A percentile compares a stretch with the other conserved stretches of the same genome.
These are phyloP conservation scores for Dendropsophus ebraccatus DNA, from an alignment of 2,113 vertebrate species.

Conservation along the genomic window DNA sequence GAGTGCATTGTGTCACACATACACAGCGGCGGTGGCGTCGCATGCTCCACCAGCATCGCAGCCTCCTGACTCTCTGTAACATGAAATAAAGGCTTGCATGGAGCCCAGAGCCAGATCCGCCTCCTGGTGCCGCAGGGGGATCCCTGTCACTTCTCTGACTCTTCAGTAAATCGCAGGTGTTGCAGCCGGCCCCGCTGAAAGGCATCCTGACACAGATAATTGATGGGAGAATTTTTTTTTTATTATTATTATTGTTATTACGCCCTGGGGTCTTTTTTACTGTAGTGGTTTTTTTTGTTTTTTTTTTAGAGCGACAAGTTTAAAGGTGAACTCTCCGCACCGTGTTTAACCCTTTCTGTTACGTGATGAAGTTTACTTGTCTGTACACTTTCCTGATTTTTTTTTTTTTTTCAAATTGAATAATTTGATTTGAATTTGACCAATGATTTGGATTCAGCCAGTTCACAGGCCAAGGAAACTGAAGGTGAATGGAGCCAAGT, in stretches of 20 bases:
- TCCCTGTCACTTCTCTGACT: constrained; percentile 51
- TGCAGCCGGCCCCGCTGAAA: constrained; percentile 52
- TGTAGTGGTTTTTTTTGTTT: background rate
- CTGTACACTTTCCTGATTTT: too few relatives aligned
- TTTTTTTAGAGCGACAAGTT: background rate
- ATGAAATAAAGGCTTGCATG: constrained; percentile 41
- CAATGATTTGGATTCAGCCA: too few relatives aligned
- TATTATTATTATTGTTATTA: constrained; percentile 57
- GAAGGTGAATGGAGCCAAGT: too few relatives aligned
- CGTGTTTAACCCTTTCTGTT: constrained; percentile 29
- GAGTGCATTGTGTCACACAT: background rate
- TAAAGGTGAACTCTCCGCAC: constrained; percentile 26
- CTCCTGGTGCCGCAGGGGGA: constrained; percentile 31
- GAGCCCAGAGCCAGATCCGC: constrained; percentile 41
- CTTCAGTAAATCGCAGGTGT: constrained; percentile 54
- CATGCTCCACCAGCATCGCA: constrained; percentile 11
- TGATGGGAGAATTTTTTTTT: constrained; percentile 55
- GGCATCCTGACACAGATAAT: constrained; percentile 53
- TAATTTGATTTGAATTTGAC: too few relatives aligned
- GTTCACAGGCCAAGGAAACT: too few relatives aligned
- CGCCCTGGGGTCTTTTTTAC: constrained; percentile 36
- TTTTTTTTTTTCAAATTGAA: too few relatives aligned
- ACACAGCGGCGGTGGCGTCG: background rate
- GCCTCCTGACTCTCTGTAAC: constrained; percentile 35
- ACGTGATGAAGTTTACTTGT: too few relatives aligned